Base-by-base conservation (phyloP, 2,113 vertebrate genomes). In the Brienomyrus brachyistius region DNA sequence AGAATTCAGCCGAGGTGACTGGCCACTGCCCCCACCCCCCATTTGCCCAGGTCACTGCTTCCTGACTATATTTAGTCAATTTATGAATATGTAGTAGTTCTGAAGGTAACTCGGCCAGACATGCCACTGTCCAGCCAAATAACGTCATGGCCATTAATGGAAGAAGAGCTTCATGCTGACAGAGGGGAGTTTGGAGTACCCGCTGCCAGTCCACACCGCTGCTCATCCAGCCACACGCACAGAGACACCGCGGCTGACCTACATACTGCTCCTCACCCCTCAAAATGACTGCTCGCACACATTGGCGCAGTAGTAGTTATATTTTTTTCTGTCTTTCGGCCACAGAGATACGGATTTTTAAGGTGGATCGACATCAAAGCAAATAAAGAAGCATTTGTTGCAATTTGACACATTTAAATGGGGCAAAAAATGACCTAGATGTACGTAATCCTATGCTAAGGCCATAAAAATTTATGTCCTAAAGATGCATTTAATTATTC, bases 81-180 rank as follows among this genome's bases (percentile, higher is more conserved):
- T 70, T 97, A 97, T 97, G 95, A 98, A 97, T 97, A 97, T 97
- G 97, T 96, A 96, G 94, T 93, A 96, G 95, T 87, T 51, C 90
- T 98, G 97, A 98, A 96, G 96, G 96, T 98, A 97, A 99, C 98
- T 97, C 93, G 92, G 94, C 93, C 94, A 93, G 98, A 99, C 98
- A 97, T 93, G 93, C 91, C 94, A 96, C 96, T 97, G 97, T 98
- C 97, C 94, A 90, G 96, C 96, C 90, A 92, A 94, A 98, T 98
- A 97, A 97, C 93, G 21, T 98, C 97, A 98, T 94, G 90, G 88
- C 92, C 91, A 90, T 92, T 92, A 94, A 94, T 89, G 92, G 50
- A 90, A 92, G 56, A 91, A 15, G 89, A 82, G 21, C 92, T 91
- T 94, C 45, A 8, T 86, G 91, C 93, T 92, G 94, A 90, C 93